Evolutionary conservation across 1,140 invertebrate species (phyloP).

Genomic region (Cydia splendana): DNA sequence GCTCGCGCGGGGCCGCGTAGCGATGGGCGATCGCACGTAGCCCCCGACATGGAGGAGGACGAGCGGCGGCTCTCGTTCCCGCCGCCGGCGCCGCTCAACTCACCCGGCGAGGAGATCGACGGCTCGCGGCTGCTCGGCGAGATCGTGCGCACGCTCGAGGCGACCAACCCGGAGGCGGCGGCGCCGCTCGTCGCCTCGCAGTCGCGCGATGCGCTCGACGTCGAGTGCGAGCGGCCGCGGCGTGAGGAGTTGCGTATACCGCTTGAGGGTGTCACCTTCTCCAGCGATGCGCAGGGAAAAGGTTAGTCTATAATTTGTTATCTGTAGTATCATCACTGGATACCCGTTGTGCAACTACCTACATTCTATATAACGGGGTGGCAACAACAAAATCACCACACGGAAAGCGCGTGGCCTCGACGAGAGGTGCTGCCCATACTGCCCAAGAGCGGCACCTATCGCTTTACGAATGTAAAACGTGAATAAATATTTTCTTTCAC

Average conservation of each 20-base stretch:
- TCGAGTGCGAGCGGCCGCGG: conserved; percentile 42
- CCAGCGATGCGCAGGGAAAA: conserved; percentile 50
- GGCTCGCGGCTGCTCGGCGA: conserved; percentile 74
- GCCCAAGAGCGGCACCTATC: too few species aligned
- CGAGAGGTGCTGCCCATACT: too few species aligned
- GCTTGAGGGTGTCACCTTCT: conserved; percentile 74
- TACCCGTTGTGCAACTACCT: too few species aligned
- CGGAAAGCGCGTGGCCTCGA: too few species aligned
- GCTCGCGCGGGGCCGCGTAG: conserved; percentile 49
- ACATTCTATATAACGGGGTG: too few species aligned
- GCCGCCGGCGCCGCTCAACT: conserved; percentile 75
- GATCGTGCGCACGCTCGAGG: conserved; percentile 74
- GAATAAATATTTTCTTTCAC: too few species aligned
- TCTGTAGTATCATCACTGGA: too few species aligned
- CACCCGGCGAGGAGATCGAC: conserved; percentile 76
- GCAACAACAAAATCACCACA: too few species aligned
- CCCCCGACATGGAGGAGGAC: conserved; percentile 71
- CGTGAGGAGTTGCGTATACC: conserved; percentile 72
- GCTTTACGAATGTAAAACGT: too few species aligned
- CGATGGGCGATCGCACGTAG: conserved; percentile 65
- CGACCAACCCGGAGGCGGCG: conserved; percentile 71
- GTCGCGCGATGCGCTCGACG: conserved; percentile 66
- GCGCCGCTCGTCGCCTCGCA: conserved; percentile 71
- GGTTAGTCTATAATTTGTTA: conserved; percentile 35
- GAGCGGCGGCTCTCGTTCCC: conserved; percentile 75